These are phyloP conservation scores for Xylocopa sonorina DNA, from an alignment of 1,140 invertebrate genomes.

Conservation along the genomic window DNA sequence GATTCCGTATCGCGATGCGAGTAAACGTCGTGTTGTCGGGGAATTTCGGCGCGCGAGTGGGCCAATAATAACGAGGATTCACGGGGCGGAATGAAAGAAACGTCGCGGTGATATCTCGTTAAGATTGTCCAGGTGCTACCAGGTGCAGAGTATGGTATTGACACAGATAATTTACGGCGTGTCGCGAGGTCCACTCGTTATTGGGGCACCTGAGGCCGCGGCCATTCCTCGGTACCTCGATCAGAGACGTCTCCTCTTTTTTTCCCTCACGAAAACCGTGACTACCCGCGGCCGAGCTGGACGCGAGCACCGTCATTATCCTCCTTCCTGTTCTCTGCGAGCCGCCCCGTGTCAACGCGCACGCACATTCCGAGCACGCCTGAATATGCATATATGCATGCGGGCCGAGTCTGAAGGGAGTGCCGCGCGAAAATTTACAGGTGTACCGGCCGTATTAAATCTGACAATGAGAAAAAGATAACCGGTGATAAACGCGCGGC, in stretches of 20 bases:
- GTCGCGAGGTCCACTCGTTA: slow-evolving; percentile 52
- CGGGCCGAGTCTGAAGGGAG: not conserved
- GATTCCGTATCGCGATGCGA: not conserved
- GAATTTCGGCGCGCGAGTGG: not conserved
- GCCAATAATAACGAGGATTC: slow-evolving; percentile 21
- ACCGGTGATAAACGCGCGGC: not conserved
- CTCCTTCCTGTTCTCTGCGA: slow-evolving; percentile 44
- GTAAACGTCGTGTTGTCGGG: not conserved
- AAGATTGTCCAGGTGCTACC: slow-evolving; percentile 25
- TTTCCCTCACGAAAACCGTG: slow-evolving; percentile 55
- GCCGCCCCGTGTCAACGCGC: slow-evolving; percentile 50
- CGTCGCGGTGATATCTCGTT: slow-evolving; percentile 53
- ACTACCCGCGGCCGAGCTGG: slow-evolving; percentile 42
- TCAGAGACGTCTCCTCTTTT: not conserved
- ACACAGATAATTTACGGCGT: slow-evolving; percentile 56
- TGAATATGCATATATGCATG: not conserved
- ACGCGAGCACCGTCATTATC: slow-evolving; percentile 56
- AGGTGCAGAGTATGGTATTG: slow-evolving; percentile 55
- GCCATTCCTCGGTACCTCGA: slow-evolving; percentile 9
- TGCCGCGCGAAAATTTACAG: slow-evolving; percentile 3
- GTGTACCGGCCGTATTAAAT: slow-evolving; percentile 6
- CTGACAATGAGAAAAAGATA: not conserved
- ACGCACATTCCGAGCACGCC: slow-evolving; percentile 22
- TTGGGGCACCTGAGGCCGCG: slow-evolving; percentile 48
- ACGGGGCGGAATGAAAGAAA: slow-evolving; percentile 14